Base-by-base conservation (phyloP, 2,113 vertebrate genomes). In the Ictidomys tridecemlineatus region DNA sequence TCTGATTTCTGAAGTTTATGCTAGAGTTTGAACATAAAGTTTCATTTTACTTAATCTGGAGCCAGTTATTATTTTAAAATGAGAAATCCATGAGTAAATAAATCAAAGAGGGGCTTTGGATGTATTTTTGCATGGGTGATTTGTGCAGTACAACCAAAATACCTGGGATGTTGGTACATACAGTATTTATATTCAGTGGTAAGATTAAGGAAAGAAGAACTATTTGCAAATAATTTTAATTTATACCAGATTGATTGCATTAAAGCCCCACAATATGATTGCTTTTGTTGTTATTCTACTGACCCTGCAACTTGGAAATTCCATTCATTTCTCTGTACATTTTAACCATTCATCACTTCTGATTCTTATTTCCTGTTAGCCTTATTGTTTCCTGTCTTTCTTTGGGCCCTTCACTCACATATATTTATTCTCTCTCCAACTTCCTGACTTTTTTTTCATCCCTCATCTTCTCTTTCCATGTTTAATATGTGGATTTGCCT, bases 11-110 rank as follows among this genome's bases (percentile, higher is more conserved):
- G 34, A 94, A 95, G 39, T 73, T 79, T 90, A 67, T 63, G 79
- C 85, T 95, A 67, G 69, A 73, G 56, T 58, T 51, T 61, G 63
- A 93, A 89, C 83, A 61, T 85, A 22, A 85, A n/a, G 39, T 58
- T 96, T 84, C 51, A 30, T 73, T 78, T 84, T 92, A 20, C 78
- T 79, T 94, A 45, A 77, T 79, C 74, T 93, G 83, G 67, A 91
- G 69, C 34, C 72, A 87, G 1, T 91, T 89, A 26, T 77, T 87
- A 73, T 80, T 93, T 95, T 45, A 58, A 94, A 89, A 83, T 82
- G 42, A 95, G n/a, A 89, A 82, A 67, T 28, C 4, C 22, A 37
- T 39, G 32, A 74, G 28, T 93, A 79, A 95, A 61, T 83, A 91
- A 92, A 85, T 83, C 67, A 65, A 56, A 94, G 45, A 63, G 48